A percentile compares a stretch with the other conserved stretches of the same genome.
Conservation (phyloP, 2,113 vertebrate genomes). For the Sisor rabdophorus region DNA sequence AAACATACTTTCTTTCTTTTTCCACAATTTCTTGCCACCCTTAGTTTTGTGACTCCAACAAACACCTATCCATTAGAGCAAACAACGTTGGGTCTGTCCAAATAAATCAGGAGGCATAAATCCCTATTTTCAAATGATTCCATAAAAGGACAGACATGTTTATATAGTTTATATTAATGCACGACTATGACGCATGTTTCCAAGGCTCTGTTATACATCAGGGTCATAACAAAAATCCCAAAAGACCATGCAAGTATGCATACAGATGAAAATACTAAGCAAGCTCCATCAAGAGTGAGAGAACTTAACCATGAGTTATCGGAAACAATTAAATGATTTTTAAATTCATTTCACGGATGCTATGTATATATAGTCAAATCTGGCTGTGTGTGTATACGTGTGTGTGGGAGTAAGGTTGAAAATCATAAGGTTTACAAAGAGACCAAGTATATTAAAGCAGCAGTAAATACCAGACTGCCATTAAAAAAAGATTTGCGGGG, state of each 20-base stretch:
- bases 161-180: neutral
- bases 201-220: constrained; percentile 5
- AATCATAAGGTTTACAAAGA: neutral
- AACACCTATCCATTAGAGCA: constrained; percentile 3
- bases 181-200: neutral
- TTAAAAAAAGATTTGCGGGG: neutral
- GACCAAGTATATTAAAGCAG: neutral
- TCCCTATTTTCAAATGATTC: constrained; percentile 5
- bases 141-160: constrained; percentile 39
- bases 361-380: constrained; percentile 2
- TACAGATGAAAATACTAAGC: neutral
- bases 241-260: neutral
- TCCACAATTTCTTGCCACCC: neutral
- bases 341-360: constrained; percentile 18
- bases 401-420: neutral
- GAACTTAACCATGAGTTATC: neutral
- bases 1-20: too few species aligned
- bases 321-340: constrained; percentile 11
- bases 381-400: neutral
- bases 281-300: neutral
- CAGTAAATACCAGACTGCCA: neutral
- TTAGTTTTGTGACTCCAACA: constrained; percentile 6
- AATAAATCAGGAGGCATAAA: constrained; percentile 41
- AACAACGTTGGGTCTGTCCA: constrained; percentile 22
- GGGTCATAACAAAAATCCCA: neutral